Base-by-base conservation (phyloP, 2,797 vertebrate genomes). In the Nannoperca obscura region DNA sequence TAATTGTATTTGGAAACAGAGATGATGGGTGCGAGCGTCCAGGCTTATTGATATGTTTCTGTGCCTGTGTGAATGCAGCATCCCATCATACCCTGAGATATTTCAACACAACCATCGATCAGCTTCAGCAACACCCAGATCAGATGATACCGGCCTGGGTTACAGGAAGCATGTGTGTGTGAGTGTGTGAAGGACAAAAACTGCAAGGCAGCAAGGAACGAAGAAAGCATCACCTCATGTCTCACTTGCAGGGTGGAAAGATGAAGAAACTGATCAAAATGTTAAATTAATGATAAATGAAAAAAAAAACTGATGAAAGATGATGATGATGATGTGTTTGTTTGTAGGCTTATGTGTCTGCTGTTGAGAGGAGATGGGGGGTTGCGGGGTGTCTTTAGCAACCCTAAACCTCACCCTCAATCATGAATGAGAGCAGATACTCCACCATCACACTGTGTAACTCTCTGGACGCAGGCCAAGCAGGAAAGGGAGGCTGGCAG, bases 1-100 rank as follows among this genome's bases (percentile, higher is more conserved):
- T 96, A 96, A 96, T 96, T 96, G 94, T 96, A 95, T 96, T 95
- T 95, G 93, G 96, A 97, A 96, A 95, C 94, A 95, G 94, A 95
- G 94, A 91, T 92, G 95, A 93, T 96, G 93, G 89, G 91, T 91
- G 93, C 91, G 92, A 96, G 94, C 91, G 74, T 91, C 71, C 73
- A 52, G 88, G 83, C 78, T 93, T 93, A 97, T 96, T 95, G 96
- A 96, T 96, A 95, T 96, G 95, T 96, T 96, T 93, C 93, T 87
- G 86, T 92, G 94, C 88, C 89, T 93, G 95, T 91, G 93, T 93
- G 96, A 95, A 95, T 92, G 94, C 92, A 94, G 95, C 96, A 95
- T 96, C 95, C 93, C 94, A 95, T 96, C 95, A 94, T 90, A 90
- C 90, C 94, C 91, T 77, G 95, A 94, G 95, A 97, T 96, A 96